Conservation (phyloP, 2,888 invertebrate species). For the Dynastes maya region DNA sequence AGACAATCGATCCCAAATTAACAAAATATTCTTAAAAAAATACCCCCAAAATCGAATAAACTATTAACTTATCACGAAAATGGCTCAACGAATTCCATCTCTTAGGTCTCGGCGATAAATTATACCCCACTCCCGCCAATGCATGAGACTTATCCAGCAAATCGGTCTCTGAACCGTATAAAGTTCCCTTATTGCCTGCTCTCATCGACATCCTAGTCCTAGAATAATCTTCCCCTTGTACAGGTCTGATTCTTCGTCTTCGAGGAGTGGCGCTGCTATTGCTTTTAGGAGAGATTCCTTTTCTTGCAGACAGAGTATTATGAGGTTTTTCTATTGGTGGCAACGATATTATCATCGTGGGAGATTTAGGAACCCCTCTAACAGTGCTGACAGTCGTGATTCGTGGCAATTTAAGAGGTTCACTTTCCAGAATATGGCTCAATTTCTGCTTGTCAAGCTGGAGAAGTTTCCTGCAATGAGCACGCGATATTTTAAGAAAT, state of each 20-base stretch:
- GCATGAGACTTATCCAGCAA: neutral
- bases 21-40: too few species aligned
- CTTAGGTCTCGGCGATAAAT: conserved; percentile 16
- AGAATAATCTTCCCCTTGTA: neutral
- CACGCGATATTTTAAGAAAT: conserved; percentile 52
- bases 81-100: neutral
- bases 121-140: neutral
- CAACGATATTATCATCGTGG: conserved; percentile 43
- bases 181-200: neutral
- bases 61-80: too few species aligned
- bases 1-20: too few species aligned
- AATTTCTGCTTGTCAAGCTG: conserved; percentile 41
- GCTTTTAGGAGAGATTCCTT: too few species aligned
- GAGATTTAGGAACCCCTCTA: neutral
- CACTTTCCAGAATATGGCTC: conserved; percentile 33
- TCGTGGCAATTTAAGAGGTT: conserved; percentile 46
- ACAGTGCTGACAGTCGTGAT: conserved; percentile 14
- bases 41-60: neutral
- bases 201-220: conserved; percentile 4
- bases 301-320: neutral
- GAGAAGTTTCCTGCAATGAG: conserved; percentile 55
- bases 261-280: too few species aligned
- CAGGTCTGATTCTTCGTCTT: neutral
- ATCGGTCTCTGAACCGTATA: neutral
- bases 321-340: neutral